A percentile compares a stretch with the other conserved stretches of the same genome.
Conservation (phyloP, 2,797 vertebrate species). For the Knipowitschia caucasica region DNA sequence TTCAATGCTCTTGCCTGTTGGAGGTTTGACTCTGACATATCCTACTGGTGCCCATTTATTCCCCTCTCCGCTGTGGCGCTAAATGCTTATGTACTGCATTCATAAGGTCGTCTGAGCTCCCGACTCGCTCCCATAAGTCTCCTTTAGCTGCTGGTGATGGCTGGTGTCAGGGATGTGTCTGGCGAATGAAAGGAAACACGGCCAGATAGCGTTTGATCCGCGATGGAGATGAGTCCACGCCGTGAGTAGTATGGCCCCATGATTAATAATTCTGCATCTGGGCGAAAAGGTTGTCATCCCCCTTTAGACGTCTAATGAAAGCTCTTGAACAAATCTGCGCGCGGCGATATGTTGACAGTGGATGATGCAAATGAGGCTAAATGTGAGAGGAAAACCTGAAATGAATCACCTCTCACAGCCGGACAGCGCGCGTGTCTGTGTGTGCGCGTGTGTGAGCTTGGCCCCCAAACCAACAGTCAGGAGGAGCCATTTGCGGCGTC, state of each 20-base stretch:
- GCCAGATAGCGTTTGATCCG: conserved; percentile 76
- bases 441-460: conserved; percentile 11
- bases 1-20: conserved; percentile 21
- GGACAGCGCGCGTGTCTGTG: conserved; percentile 31
- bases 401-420: conserved; percentile 74
- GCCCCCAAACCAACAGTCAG: conserved; percentile 54
- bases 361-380: conserved; percentile 82
- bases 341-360: conserved; percentile 77
- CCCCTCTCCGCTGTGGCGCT: conserved; percentile 57
- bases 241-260: conserved; percentile 54
- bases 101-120: conserved; percentile 69
- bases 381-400: conserved; percentile 73
- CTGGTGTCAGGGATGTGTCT: conserved; percentile 77
- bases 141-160: conserved; percentile 72
- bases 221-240: conserved; percentile 78
- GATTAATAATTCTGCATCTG: conserved; percentile 74
- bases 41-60: conserved; percentile 59
- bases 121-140: conserved; percentile 74
- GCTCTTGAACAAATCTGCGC: conserved; percentile 75
- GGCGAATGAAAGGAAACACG: conserved; percentile 73
- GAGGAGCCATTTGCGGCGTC: conserved; percentile 56
- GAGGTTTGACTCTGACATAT: conserved; percentile 58
- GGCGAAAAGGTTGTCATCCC: conserved; percentile 75
- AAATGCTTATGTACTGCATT: conserved; percentile 71
- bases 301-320: conserved; percentile 74